Base-by-base conservation (phyloP, 2,113 vertebrate genomes). In the Heterotilapia buettikoferi region DNA sequence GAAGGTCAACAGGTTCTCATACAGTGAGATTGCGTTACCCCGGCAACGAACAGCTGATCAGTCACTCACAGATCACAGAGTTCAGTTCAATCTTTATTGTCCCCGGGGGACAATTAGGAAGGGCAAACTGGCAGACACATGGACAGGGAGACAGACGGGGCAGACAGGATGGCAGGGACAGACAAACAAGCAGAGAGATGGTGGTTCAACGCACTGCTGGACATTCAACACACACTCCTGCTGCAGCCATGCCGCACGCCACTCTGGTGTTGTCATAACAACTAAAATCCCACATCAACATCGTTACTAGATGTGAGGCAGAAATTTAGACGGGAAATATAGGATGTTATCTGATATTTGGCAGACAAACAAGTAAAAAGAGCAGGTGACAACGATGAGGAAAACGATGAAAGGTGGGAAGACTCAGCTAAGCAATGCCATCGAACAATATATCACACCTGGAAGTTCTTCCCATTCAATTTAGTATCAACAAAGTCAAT, bases 61-160 rank as follows among this genome's bases (percentile, higher is more conserved):
- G 79, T 89, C 93, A 91, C 81, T 92, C 80, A 53, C 84, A 83
- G 71, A 87, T 88, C 8, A 14, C 81, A 82, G 82, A 89, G 84
- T 91, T 91, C 86, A 82, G 31, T 73, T 71, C 83, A 63, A 87
- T 91, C 88, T 81, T 76, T 66, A 33, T 50, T 40, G 86, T 91
- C 92, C 90, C 76, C 13, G 2, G 86, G 89, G 91, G 80, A 92
- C 79, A 85, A 94, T 93, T 92, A 92, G 83, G 83, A 36, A 80
- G 87, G 91, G 59, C 88, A 84, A 76, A 56, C 36, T 31, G 61
- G 36, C 24, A 78, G 38, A 84, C 57, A 31, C n/a, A 13, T 2
- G 19, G 5, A 12, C 31, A 80, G 80, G 43, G 26, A 83, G 29
- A 81, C 33, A 24, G 86, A 50, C 29, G 57, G 66, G 38, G 56